These are phyloP conservation scores for Aythya baeri DNA, from an alignment of 2,113 vertebrate species.

Conservation along the genomic window DNA sequence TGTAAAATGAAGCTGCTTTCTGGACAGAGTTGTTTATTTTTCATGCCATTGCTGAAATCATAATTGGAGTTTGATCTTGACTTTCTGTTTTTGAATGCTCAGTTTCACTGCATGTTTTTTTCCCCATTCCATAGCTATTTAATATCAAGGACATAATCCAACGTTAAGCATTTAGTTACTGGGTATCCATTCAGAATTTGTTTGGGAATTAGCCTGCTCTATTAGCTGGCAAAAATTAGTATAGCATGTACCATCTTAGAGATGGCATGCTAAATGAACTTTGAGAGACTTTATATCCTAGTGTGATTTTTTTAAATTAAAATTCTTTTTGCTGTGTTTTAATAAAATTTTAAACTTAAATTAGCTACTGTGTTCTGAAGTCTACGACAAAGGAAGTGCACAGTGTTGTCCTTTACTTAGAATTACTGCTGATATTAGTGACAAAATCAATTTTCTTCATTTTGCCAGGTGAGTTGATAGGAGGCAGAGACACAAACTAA, in stretches of 20 bases:
- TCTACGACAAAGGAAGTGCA: background rate
- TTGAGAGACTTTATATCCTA: background rate
- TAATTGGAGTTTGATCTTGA: background rate
- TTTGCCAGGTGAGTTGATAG: background rate
- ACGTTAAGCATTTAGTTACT: background rate
- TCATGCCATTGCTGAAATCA: background rate
- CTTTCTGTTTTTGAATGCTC: background rate
- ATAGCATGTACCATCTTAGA: background rate
- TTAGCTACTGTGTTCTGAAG: background rate
- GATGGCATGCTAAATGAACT: background rate
- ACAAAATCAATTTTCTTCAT: background rate
- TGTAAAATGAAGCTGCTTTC: background rate
- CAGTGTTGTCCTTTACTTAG: background rate
- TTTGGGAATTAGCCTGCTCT: background rate
- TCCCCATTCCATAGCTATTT: background rate
- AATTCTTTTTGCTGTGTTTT: background rate
- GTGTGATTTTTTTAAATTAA: background rate
- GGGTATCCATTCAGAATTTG: background rate
- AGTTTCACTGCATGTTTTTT: background rate
- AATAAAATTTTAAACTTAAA: background rate
- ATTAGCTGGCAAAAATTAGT: background rate
- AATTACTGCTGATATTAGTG: background rate
- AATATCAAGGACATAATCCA: background rate
- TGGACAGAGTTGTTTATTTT: background rate
- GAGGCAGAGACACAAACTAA: background rate